phyloP scores from a whole-genome alignment of 2,888 invertebrate genomes.

The Dione juno region DNA sequence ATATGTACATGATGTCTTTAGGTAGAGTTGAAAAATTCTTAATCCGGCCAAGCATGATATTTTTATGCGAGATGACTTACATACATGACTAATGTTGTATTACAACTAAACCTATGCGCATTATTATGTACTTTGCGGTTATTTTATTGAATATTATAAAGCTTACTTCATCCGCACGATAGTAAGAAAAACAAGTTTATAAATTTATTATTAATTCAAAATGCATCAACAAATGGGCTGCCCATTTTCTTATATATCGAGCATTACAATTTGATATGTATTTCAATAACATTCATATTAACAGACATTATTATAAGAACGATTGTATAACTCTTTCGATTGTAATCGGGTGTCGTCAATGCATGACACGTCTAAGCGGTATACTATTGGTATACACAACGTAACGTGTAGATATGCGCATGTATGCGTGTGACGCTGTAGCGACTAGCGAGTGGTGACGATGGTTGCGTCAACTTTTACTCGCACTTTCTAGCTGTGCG shows the following conservation, averaged over 20 bases:
- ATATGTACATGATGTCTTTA: conserved; percentile 41
- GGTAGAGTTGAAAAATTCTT: neutral
- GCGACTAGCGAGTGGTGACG: conserved; percentile 69
- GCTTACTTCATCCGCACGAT: conserved; percentile 9
- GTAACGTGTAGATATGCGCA: conserved; percentile 36
- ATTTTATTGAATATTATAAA: neutral
- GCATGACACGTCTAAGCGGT: conserved; percentile 57
- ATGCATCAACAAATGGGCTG: neutral
- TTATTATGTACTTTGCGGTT: conserved; percentile 6
- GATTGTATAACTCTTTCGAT: conserved; percentile 71
- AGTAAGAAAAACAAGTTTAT: conserved; percentile 19
- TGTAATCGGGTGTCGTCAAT: conserved; percentile 72
- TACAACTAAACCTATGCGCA: neutral
- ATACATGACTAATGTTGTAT: conserved; percentile 8
- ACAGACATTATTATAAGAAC: conserved; percentile 55
- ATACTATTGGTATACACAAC: conserved; percentile 40
- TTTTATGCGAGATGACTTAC: conserved; percentile 9
- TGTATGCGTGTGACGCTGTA: conserved; percentile 52
- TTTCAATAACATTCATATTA: conserved; percentile 54
- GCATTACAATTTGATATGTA: neutral
- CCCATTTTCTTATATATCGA: neutral
- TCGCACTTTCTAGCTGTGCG: conserved; percentile 79
- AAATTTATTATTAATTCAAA: neutral
- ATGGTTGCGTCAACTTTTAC: conserved; percentile 83
- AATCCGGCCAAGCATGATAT: conserved; percentile 5